These are phyloP conservation scores for Tupiocoris notatus DNA, from an alignment of 2,888 invertebrate genomes.

Conservation along the genomic window DNA sequence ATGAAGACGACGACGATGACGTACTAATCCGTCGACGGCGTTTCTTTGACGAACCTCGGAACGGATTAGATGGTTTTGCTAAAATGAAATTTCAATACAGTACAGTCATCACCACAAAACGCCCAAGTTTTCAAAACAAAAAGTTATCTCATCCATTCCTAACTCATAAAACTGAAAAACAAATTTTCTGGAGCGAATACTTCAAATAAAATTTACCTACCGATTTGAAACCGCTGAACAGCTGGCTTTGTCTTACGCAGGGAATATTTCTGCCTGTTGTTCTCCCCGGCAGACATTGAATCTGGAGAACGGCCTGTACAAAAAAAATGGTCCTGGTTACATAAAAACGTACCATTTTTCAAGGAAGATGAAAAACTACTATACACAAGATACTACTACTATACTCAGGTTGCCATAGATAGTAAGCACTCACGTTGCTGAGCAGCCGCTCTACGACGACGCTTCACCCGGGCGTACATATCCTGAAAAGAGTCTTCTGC, in stretches of 20 bases:
- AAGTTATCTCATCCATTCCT: too few relatives aligned
- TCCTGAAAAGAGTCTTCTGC: constrained; percentile 53
- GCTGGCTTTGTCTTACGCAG: constrained; percentile 56
- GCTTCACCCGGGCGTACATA: constrained; percentile 61
- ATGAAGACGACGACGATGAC: constrained; percentile 12
- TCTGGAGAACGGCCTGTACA: neutral
- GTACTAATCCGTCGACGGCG: neutral
- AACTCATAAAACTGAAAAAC: too few relatives aligned
- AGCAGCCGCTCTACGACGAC: constrained; percentile 52
- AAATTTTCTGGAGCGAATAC: too few relatives aligned
- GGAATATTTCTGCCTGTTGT: constrained; percentile 52
- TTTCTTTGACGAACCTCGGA: neutral
- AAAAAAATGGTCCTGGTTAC: too few relatives aligned
- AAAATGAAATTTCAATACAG: too few relatives aligned
- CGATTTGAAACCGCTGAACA: constrained; percentile 55
- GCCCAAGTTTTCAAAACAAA: too few relatives aligned
- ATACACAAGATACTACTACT: too few relatives aligned
- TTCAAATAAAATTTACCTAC: too few relatives aligned
- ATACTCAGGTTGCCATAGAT: too few relatives aligned
- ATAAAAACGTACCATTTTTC: too few relatives aligned
- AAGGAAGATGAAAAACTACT: too few relatives aligned
- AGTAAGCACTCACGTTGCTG: neutral
- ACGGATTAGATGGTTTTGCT: neutral
- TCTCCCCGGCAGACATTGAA: neutral
- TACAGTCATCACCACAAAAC: too few relatives aligned